phyloP scores from a whole-genome alignment of 2,797 vertebrate genomes.

The Sebastes elongatus region DNA sequence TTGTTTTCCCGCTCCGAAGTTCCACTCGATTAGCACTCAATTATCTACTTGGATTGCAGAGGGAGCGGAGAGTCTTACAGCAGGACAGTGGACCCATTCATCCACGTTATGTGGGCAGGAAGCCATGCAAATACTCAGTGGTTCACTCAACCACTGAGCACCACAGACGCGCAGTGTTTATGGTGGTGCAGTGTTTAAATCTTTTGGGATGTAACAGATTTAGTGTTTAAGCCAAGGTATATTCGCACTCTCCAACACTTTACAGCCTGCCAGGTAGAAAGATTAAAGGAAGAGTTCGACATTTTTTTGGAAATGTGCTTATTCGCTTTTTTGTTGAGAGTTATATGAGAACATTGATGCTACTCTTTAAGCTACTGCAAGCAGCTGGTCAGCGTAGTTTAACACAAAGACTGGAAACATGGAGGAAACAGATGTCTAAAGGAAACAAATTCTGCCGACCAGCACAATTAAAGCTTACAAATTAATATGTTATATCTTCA shows the following conservation, averaged over 20 bases:
- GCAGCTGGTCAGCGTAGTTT: neutral
- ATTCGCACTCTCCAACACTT: neutral
- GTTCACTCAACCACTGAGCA: slow-evolving; percentile 27
- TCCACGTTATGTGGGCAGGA: slow-evolving; percentile 44
- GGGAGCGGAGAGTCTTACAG: slow-evolving; percentile 34
- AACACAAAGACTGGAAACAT: neutral
- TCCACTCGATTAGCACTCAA: slow-evolving; percentile 65
- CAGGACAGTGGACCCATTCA: slow-evolving; percentile 63
- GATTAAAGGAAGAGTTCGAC: neutral
- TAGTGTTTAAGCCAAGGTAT: neutral
- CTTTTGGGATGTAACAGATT: slow-evolving; percentile 7
- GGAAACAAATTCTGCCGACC: neutral
- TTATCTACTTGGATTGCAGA: slow-evolving; percentile 51
- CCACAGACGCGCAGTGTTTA: slow-evolving; percentile 20
- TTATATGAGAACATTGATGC: neutral
- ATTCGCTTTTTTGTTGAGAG: neutral
- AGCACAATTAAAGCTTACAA: neutral
- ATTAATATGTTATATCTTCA: neutral
- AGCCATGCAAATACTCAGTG: slow-evolving; percentile 43
- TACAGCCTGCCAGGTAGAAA: neutral
- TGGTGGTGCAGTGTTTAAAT: slow-evolving; percentile 13
- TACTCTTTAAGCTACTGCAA: neutral
- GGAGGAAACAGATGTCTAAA: neutral
- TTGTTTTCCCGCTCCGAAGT: slow-evolving; percentile 39
- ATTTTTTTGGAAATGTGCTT: neutral